These are phyloP conservation scores for Anguilla megastoma DNA, from an alignment of 2,797 vertebrate species.

Conservation along the genomic window DNA sequence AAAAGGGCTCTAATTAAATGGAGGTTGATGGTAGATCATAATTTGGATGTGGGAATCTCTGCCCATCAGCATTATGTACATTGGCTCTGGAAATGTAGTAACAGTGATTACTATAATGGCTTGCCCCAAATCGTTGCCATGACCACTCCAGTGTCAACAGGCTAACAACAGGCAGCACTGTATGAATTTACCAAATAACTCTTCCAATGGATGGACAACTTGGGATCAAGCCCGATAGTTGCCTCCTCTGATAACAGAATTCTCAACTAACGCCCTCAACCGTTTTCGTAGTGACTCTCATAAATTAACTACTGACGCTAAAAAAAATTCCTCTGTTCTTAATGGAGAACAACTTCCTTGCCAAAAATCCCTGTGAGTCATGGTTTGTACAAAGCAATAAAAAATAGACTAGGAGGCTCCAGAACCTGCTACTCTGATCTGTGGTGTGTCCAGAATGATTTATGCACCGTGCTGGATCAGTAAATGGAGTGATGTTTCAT, in stretches of 20 bases:
- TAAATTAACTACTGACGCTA: not conserved
- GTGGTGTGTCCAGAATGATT: conserved; percentile 6
- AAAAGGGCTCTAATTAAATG: not conserved
- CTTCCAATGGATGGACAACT: not conserved
- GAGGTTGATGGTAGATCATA: not conserved
- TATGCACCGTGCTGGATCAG: not conserved
- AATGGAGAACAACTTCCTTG: not conserved
- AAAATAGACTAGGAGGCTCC: not conserved
- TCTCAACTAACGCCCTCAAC: not conserved
- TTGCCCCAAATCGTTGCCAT: not conserved
- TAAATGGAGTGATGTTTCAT: conserved; percentile 20
- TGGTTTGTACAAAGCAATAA: conserved; percentile 16
- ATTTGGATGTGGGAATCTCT: not conserved
- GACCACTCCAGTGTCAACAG: not conserved
- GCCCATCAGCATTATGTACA: not conserved
- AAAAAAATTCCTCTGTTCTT: not conserved
- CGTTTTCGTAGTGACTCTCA: not conserved
- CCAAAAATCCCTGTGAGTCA: not conserved
- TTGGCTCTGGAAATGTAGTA: not conserved
- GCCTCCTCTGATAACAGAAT: not conserved
- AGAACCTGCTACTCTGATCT: not conserved
- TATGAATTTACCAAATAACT: not conserved
- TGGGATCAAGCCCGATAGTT: not conserved
- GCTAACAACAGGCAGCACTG: not conserved
- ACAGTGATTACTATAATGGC: not conserved